These are phyloP conservation scores for Poecile atricapillus DNA, from an alignment of 2,113 vertebrate genomes.

Conservation along the genomic window DNA sequence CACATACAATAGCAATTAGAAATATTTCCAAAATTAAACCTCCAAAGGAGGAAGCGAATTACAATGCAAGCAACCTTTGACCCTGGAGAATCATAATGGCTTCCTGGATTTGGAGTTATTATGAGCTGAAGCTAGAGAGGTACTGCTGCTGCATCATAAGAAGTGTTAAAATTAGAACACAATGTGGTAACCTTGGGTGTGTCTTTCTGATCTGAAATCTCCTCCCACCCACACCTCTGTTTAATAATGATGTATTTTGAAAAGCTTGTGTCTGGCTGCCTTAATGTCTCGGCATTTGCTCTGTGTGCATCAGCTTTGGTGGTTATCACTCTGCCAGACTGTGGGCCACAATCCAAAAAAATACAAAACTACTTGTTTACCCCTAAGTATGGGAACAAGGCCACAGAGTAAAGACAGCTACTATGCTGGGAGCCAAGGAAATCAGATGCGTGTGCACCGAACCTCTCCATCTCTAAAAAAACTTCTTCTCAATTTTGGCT, in stretches of 20 bases:
- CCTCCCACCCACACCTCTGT: conserved; percentile 65
- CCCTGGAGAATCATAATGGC: conserved; percentile 79
- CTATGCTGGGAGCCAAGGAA: background rate
- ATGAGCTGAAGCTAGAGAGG: conserved; percentile 68
- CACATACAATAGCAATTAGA: conserved; percentile 72
- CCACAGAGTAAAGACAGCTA: background rate
- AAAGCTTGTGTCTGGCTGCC: conserved; percentile 35
- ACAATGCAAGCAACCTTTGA: conserved; percentile 96
- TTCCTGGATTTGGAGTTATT: conserved; percentile 78
- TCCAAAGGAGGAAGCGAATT: conserved; percentile 86
- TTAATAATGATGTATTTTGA: conserved; percentile 60
- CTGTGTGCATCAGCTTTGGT: background rate
- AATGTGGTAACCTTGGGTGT: conserved; percentile 81
- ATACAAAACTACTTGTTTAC: conserved; percentile 15
- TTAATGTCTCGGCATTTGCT: background rate
- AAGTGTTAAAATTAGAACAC: conserved; percentile 94
- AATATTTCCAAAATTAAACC: conserved; percentile 79
- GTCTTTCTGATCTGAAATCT: conserved; percentile 53
- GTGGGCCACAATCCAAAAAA: background rate
- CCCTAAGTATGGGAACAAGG: background rate
- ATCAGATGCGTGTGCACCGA: background rate
- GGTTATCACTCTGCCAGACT: conserved; percentile 29
- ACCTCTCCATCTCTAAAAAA: background rate
- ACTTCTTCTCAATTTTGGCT: background rate
- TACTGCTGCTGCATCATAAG: conserved; percentile 41